Percentiles rank a stretch among this genome's conserved stretches.
These are phyloP conservation scores for Aphelinus certus DNA, from an alignment of 1,140 invertebrate species.

Conservation along the genomic window DNA sequence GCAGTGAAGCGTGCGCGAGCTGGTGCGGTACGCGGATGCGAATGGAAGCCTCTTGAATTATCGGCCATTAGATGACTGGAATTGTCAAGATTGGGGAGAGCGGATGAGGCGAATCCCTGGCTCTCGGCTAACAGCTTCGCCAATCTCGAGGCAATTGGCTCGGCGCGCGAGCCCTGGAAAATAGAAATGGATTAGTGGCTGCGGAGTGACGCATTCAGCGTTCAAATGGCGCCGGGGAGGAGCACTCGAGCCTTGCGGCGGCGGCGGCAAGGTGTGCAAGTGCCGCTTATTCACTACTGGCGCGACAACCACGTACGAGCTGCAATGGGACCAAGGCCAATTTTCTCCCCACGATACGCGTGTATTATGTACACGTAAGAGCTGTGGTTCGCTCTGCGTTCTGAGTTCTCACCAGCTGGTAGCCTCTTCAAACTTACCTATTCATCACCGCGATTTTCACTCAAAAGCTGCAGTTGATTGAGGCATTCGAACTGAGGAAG, in stretches of 20 bases:
- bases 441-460: too few relatives aligned
- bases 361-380: background rate
- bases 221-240: too few relatives aligned
- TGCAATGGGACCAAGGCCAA: too few relatives aligned
- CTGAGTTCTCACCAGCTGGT: too few relatives aligned
- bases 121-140: constrained; percentile 14
- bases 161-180: constrained; percentile 6
- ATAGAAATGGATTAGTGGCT: constrained; percentile 30
- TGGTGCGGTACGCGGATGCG: background rate
- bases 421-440: too few relatives aligned
- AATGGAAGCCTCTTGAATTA: constrained; percentile 29
- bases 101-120: background rate
- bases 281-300: background rate
- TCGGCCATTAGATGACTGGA: constrained; percentile 37
- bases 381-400: too few relatives aligned
- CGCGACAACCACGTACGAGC: background rate
- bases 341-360: background rate
- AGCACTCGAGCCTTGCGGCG: background rate
- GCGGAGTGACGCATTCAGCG: background rate
- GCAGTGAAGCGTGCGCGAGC: too few relatives aligned
- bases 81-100: constrained; percentile 30
- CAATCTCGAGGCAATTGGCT: constrained; percentile 23
- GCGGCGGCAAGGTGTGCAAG: background rate
- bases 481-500: too few relatives aligned
- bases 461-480: too few relatives aligned